phyloP scores from a whole-genome alignment of 2,113 vertebrate species.

The Periophthalmus modestus region DNA sequence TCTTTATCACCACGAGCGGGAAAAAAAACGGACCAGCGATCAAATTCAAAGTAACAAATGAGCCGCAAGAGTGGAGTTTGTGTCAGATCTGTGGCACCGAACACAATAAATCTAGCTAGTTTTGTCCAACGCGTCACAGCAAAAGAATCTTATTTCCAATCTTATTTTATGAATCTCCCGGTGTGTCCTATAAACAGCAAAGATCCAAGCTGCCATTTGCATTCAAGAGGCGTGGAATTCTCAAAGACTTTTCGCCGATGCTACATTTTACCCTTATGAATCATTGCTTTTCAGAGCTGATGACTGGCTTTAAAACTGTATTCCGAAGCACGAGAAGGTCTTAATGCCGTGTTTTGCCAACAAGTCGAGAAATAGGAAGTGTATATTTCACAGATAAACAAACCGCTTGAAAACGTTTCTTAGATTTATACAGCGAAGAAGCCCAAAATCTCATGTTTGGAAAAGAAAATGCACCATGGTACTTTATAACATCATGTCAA shows the following conservation, averaged over 20 bases:
- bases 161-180: slow-evolving; percentile 41
- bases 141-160: slow-evolving; percentile 9
- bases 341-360: slow-evolving; percentile 37
- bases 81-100: not conserved
- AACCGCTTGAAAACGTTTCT: slow-evolving; percentile 28
- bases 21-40: slow-evolving; percentile 19
- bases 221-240: slow-evolving; percentile 54
- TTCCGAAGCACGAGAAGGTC: slow-evolving; percentile 33
- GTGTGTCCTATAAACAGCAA: slow-evolving; percentile 23
- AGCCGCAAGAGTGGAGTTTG: slow-evolving; percentile 15
- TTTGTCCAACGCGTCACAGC: not conserved
- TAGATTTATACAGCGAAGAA: too few species aligned
- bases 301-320: slow-evolving; percentile 58
- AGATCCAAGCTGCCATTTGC: slow-evolving; percentile 53
- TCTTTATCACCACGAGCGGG: slow-evolving; percentile 31
- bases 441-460: too few species aligned
- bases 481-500: too few species aligned
- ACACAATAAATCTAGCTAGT: slow-evolving; percentile 16
- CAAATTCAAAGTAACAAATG: slow-evolving; percentile 22
- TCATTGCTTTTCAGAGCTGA: slow-evolving; percentile 54
- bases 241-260: slow-evolving; percentile 58
- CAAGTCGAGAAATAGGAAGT: slow-evolving; percentile 19
- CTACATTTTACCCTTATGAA: slow-evolving; percentile 60
- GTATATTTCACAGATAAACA: slow-evolving; percentile 31
- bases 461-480: too few species aligned